Evolutionary conservation across 1,140 invertebrate genomes (phyloP), one percentile per base, ranked within the genome.

Genomic region (Drosophila baimaii): DNA sequence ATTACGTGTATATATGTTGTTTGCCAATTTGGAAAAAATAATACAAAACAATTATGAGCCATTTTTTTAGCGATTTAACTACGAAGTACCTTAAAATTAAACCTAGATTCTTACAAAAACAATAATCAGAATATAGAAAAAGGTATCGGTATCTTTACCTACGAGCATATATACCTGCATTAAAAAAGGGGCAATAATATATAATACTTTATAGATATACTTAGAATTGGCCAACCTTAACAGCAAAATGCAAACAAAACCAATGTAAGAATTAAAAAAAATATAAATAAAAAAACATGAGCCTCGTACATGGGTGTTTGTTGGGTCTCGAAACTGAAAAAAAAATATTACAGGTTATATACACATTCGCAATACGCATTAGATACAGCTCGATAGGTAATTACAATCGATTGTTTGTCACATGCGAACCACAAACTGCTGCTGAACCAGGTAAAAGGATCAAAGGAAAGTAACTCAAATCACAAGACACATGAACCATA

Each of bases 1-100:
- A 65, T 75, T 75, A 75, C 72, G 52, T 47, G 58, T 52, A 75
- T 75, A 76, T 76, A 54, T 68, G 62, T 25, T 51, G 93, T 92
- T 77, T 66, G 77, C 81, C 81, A 90, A 90, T 89, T 72, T 90
- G 74, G 82, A 81, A 80, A 82, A 76, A 80, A 80, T 55, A 66
- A 76, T 68, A 83, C n/a, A 82, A 88, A 71, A 86, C 61, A 79
- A 71, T 61, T 44, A 71, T 81, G 64, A 77, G 73, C 66, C 68
- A 10, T 35, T 68, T 44, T 35, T 41, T 39, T 23, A 37, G 49
- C 73, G 54, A 25, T 57, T 27, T 39, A 19, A 23, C 49, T 71
- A 71, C 49, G 58, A 37, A 37, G 29, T 75, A 47, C 17, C 73
- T 77, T 77, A 77, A 35, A 46, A 27, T 9, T 59, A 77, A 47